phyloP scores from a whole-genome alignment of 2,113 vertebrate species.

The Petromus typicus region DNA sequence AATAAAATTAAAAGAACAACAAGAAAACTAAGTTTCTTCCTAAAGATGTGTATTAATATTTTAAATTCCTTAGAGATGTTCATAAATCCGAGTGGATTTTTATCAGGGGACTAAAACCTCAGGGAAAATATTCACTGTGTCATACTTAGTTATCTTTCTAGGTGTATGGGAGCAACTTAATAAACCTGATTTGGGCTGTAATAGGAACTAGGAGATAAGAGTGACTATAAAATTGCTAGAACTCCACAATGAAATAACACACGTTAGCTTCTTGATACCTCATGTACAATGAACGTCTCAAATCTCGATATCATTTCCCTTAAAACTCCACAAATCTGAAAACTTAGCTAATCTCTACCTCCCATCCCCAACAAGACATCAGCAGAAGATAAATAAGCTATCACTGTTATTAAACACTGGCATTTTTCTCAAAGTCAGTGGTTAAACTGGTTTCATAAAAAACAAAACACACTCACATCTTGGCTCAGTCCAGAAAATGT shows the following conservation, averaged over 20 bases:
- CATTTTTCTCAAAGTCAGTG: conserved; percentile 15
- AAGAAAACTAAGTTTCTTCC: not conserved
- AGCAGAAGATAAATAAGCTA: not conserved
- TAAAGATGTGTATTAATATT: conserved; percentile 5
- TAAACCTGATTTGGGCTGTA: not conserved
- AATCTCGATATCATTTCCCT: not conserved
- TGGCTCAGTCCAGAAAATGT: conserved; percentile 93
- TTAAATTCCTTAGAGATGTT: conserved; percentile 20
- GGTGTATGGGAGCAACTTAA: not conserved
- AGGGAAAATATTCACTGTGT: not conserved
- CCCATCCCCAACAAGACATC: not conserved
- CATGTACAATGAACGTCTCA: conserved; percentile 3
- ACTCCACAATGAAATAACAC: conserved; percentile 37
- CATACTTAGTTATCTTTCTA: not conserved
- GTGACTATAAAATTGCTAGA: not conserved
- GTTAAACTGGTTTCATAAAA: not conserved
- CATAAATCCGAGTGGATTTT: not conserved
- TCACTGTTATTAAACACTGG: not conserved
- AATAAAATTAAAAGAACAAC: conserved; percentile 2
- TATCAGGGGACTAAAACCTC: not conserved
- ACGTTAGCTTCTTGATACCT: not conserved
- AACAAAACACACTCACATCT: conserved; percentile 89
- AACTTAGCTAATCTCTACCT: not conserved
- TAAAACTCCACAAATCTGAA: conserved; percentile 28
- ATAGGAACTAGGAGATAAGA: not conserved